These are phyloP conservation scores for Drosophila bipectinata DNA, from an alignment of 1,140 invertebrate genomes.

Conservation along the genomic window DNA sequence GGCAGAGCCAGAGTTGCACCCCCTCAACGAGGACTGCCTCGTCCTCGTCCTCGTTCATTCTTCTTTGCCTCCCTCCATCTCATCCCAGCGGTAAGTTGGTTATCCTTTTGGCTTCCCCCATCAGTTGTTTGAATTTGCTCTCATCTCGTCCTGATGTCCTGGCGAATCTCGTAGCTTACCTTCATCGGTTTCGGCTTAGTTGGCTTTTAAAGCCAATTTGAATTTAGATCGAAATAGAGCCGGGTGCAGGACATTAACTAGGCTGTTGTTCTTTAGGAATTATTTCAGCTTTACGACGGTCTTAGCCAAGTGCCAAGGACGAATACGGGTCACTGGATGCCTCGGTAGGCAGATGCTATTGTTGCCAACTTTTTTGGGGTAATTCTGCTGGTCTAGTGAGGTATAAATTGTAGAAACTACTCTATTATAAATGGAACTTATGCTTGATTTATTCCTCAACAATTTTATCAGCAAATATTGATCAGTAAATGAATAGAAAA, in stretches of 20 bases:
- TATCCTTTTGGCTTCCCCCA: slow-evolving; percentile 10
- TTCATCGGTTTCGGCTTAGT: not conserved
- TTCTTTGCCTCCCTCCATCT: slow-evolving; percentile 20
- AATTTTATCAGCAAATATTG: slow-evolving; percentile 28
- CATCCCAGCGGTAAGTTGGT: slow-evolving; percentile 25
- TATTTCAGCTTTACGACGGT: slow-evolving; percentile 23
- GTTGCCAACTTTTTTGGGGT: slow-evolving; percentile 19
- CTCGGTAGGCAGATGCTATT: not conserved
- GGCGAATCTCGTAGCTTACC: not conserved
- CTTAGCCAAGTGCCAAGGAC: slow-evolving; percentile 8
- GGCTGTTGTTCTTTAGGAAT: slow-evolving; percentile 1
- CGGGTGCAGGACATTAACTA: slow-evolving; percentile 4
- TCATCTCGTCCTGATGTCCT: not conserved
- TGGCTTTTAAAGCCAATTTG: slow-evolving; percentile 24
- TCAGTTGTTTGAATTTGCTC: slow-evolving; percentile 7
- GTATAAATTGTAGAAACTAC: too few relatives aligned
- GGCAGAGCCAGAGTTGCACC: slow-evolving; percentile 35
- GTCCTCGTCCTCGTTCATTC: slow-evolving; percentile 3
- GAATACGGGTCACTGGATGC: slow-evolving; percentile 32
- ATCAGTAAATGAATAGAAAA: slow-evolving; percentile 34
- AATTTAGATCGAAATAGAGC: slow-evolving; percentile 17
- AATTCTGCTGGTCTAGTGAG: not conserved
- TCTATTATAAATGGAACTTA: not conserved
- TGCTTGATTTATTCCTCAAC: slow-evolving; percentile 15
- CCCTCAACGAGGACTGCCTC: slow-evolving; percentile 37